These are phyloP conservation scores for Alligator mississippiensis DNA, from an alignment of 2,113 vertebrate species.

Conservation along the genomic window DNA sequence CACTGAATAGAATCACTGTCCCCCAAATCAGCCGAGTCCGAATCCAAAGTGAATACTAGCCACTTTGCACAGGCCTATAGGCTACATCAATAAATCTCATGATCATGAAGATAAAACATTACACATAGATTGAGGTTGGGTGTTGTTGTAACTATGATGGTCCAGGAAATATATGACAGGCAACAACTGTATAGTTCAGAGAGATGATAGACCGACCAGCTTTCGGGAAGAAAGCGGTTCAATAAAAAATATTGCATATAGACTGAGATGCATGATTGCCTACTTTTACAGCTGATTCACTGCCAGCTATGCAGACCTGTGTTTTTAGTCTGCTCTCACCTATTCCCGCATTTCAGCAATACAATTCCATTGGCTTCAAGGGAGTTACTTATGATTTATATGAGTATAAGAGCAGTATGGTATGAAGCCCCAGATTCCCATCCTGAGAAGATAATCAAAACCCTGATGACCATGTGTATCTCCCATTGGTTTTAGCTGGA, in stretches of 20 bases:
- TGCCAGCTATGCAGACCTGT: fast-evolving
- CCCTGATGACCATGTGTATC: background rate
- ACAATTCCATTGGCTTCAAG: background rate
- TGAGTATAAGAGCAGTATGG: background rate
- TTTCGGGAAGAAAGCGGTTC: too few species aligned
- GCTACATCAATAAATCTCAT: background rate
- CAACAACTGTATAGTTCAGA: too few species aligned
- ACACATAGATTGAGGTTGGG: background rate
- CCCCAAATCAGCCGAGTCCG: too few species aligned
- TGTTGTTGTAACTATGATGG: too few species aligned
- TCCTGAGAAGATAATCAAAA: background rate
- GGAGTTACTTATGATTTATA: background rate
- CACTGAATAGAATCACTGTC: too few species aligned
- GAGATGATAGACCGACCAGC: too few species aligned
- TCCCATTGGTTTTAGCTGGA: background rate
- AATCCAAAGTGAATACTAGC: too few species aligned
- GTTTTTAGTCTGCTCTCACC: background rate
- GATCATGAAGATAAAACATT: background rate
- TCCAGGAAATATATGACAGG: too few species aligned
- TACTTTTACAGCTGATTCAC: background rate
- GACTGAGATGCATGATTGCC: background rate
- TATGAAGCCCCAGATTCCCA: background rate
- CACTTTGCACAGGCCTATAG: background rate
- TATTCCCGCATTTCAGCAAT: background rate
- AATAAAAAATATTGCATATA: background rate